Conservation (phyloP, 2,113 vertebrate species). For the Mellivora capensis region DNA sequence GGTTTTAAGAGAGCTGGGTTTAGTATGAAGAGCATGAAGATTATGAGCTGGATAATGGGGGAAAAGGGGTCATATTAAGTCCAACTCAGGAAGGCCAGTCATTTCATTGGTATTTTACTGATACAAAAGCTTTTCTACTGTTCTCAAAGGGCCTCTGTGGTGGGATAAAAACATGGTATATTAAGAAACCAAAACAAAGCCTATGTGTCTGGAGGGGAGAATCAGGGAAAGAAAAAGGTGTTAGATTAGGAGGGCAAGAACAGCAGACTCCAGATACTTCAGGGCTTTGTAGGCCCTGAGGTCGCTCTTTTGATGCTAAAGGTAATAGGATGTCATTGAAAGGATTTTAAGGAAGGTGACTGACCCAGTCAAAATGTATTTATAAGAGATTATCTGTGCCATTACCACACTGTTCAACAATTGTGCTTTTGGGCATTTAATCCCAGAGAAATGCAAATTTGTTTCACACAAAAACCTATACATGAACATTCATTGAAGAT, state of each 20-base stretch:
- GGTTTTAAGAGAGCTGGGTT: background rate
- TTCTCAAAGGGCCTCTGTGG: background rate
- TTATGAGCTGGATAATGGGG: background rate
- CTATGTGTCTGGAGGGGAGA: background rate
- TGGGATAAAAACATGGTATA: background rate
- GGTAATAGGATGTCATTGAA: background rate
- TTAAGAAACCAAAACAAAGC: background rate
- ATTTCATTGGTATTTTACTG: background rate
- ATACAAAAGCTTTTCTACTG: background rate
- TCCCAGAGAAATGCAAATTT: background rate
- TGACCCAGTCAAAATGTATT: background rate
- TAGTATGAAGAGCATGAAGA: background rate
- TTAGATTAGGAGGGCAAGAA: background rate
- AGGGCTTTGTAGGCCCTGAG: background rate
- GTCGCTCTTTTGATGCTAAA: background rate
- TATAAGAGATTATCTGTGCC: background rate
- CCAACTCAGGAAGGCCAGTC: background rate
- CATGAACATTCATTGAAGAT: background rate
- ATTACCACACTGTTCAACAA: background rate
- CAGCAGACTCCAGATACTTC: background rate
- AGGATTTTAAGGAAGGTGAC: background rate
- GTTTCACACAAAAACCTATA: background rate
- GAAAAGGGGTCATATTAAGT: background rate
- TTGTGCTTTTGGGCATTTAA: background rate
- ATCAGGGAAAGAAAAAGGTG: background rate